Conservation (phyloP, 2,797 vertebrate species). For the Anolis apletophallus region DNA sequence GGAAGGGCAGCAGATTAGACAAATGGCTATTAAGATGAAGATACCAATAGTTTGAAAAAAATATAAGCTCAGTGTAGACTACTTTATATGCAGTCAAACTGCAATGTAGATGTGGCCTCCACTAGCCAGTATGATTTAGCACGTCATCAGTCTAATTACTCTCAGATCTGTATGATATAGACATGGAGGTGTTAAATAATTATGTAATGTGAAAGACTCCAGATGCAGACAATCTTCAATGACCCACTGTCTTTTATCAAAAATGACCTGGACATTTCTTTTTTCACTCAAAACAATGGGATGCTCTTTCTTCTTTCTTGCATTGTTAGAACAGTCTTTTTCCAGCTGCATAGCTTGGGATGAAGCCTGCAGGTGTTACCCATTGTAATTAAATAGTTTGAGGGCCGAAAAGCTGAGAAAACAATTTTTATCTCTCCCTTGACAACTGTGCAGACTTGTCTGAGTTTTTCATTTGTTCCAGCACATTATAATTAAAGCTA, state of each 20-base stretch:
- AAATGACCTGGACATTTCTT: background rate
- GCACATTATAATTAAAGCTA: conserved; percentile 61
- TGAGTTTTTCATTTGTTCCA: conserved; percentile 48
- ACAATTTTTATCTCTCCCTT: conserved; percentile 50
- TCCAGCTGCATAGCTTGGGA: conserved; percentile 36
- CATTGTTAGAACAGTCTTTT: conserved; percentile 28
- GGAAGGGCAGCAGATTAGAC: background rate
- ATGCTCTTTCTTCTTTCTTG: background rate
- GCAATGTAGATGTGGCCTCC: no score
- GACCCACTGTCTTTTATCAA: background rate
- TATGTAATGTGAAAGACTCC: no score
- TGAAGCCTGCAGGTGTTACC: conserved; percentile 47
- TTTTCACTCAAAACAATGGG: conserved; percentile 7
- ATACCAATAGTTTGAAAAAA: background rate
- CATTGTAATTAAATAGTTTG: conserved; percentile 51
- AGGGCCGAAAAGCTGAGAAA: conserved; percentile 43
- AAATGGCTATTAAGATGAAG: background rate
- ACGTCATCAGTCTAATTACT: no score
- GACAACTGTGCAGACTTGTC: conserved; percentile 50
- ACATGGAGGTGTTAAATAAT: no score
- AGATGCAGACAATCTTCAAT: no score
- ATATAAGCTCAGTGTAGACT: no score
- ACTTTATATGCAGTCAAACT: no score
- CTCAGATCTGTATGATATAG: no score
- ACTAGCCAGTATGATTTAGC: no score